These are phyloP conservation scores for Siniperca chuatsi DNA, from an alignment of 2,113 vertebrate genomes.

Conservation along the genomic window DNA sequence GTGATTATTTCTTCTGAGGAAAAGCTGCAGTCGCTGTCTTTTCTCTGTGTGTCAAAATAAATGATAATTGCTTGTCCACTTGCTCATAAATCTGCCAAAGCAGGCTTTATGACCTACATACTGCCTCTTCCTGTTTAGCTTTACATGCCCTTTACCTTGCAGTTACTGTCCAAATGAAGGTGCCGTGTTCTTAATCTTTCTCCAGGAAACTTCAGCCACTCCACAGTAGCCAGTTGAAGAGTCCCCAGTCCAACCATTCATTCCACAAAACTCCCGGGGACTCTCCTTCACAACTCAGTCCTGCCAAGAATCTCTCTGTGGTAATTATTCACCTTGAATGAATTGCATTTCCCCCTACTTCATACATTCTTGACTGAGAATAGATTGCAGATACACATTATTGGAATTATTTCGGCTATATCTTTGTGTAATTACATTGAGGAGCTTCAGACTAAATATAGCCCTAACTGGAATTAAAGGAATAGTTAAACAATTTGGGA, in stretches of 20 bases:
- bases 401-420: neutral
- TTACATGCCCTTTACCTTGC: slow-evolving; percentile 40
- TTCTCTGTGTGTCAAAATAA: slow-evolving; percentile 12
- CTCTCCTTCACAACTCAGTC: slow-evolving; percentile 84
- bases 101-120: slow-evolving; percentile 30
- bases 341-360: slow-evolving; percentile 4
- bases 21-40: slow-evolving; percentile 22
- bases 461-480: slow-evolving; percentile 1
- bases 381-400: slow-evolving; percentile 15
- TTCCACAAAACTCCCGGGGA: slow-evolving; percentile 83
- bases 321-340: slow-evolving; percentile 76
- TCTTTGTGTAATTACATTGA: neutral
- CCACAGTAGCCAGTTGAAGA: slow-evolving; percentile 81
- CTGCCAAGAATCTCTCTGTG: slow-evolving; percentile 83
- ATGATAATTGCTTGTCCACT: slow-evolving; percentile 30
- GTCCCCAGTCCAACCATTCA: slow-evolving; percentile 82
- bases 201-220: slow-evolving; percentile 85
- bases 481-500: neutral
- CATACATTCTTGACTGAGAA: slow-evolving; percentile 18
- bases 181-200: slow-evolving; percentile 68
- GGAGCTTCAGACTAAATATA: slow-evolving; percentile 11
- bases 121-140: slow-evolving; percentile 50
- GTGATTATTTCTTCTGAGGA: slow-evolving; percentile 25
- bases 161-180: slow-evolving; percentile 47
- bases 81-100: slow-evolving; percentile 39